Evolutionary conservation across 1,140 invertebrate genomes (phyloP), one percentile per base, ranked within the genome.

Genomic region (Brachionus koreanus): DNA sequence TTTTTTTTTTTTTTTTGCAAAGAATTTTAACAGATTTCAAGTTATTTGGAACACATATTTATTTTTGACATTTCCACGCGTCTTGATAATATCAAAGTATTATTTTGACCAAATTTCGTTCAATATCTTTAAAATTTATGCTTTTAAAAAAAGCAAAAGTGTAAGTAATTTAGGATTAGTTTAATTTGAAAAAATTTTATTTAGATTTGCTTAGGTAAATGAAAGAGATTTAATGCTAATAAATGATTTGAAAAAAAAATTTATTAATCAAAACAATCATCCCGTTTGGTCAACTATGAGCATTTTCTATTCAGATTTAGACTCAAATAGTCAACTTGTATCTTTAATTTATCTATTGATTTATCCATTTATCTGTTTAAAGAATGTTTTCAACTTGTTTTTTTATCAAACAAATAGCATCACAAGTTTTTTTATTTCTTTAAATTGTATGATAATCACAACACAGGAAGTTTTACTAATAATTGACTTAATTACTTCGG

Each of bases 61-160:
- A 19, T 74, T n/a, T 74, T 46, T 74, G 39, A 74, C 39, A 19
- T 74, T 74, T 74, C 69, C 69, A 29, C 37, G 69, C 9, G 3
- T 74, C 5, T n/a, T 29, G 4, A 46, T 74, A 12, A 3, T 46
- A 10, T 74, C 16, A n/a, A 13, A 29, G 4, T 46, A 74, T 74
- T 33, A 29, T 10, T 67, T 10, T 35, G 29, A 33, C 29, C 3
- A 67, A 35, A 37, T 19, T 2, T 19, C 49, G 0, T 57, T 19
- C 19, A 57, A 57, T 57, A 19, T 37, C 16, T 69, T 69, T 16
- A 33, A 69, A 49, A 33, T 23, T 12, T 25, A 74, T 46, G 39
- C 35, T n/a, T 43, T 74, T 25, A 74, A 74, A 74, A 43, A 25
- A 46, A 43, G 43, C 12, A 10, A 12, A 43, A 74, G 43, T 13